phyloP scores from a whole-genome alignment of 2,888 invertebrate species.

The Phyllotreta striolata region DNA sequence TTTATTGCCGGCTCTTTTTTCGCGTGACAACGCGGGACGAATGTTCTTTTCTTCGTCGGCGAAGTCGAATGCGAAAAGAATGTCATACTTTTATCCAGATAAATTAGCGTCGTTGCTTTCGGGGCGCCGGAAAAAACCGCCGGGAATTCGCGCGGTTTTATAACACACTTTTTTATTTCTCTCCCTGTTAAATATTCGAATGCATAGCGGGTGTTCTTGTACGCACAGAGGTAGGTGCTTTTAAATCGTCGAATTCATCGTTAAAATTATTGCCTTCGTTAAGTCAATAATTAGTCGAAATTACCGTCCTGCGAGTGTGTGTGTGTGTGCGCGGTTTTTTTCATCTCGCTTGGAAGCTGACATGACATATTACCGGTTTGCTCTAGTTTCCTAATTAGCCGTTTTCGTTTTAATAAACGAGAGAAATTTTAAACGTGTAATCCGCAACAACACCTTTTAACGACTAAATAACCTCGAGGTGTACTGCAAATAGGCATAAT shows the following conservation, averaged over 20 bases:
- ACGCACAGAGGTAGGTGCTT: background rate
- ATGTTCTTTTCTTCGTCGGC: conserved; percentile 27
- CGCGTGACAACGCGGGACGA: conserved; percentile 21
- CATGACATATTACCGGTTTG: conserved; percentile 32
- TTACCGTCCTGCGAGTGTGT: conserved; percentile 3
- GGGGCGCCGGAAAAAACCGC: background rate
- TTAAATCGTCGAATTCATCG: background rate
- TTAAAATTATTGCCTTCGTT: background rate
- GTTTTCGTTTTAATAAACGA: conserved; percentile 14
- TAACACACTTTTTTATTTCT: background rate
- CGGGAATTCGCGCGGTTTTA: conserved; percentile 17
- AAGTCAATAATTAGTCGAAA: conserved; percentile 20
- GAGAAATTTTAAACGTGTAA: conserved; percentile 18
- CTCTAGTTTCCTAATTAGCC: conserved; percentile 31
- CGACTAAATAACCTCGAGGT: conserved; percentile 14
- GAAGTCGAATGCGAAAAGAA: conserved; percentile 22
- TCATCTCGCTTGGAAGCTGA: conserved; percentile 19
- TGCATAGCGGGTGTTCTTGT: background rate
- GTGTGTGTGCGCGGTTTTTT: conserved; percentile 8
- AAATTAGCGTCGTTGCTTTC: conserved; percentile 21
- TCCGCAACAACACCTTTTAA: conserved; percentile 16
- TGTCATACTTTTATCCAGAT: conserved; percentile 28
- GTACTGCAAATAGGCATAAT: no score
- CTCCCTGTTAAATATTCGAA: background rate
- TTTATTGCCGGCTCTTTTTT: conserved; percentile 17